These are phyloP conservation scores for Metaphire vulgaris DNA, from an alignment of 1,140 invertebrate genomes.

Conservation along the genomic window DNA sequence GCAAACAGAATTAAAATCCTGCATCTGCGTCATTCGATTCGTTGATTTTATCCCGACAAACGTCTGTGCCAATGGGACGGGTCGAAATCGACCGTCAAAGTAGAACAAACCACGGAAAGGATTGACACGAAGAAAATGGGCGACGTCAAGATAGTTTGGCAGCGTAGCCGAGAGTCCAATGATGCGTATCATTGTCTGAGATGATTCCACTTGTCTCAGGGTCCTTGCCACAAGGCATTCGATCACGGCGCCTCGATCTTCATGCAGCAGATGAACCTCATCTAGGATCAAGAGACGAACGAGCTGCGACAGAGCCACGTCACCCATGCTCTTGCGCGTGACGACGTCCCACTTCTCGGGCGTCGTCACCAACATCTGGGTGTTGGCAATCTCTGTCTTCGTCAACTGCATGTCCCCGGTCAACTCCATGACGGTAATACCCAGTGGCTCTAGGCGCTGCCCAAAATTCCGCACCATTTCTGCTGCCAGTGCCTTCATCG, in stretches of 20 bases:
- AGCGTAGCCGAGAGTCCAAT: slow-evolving; percentile 95
- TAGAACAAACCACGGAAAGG: slow-evolving; percentile 87
- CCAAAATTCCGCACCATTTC: slow-evolving; percentile 96
- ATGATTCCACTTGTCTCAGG: slow-evolving; percentile 84
- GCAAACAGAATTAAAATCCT: slow-evolving; percentile 85
- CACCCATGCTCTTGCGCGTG: slow-evolving; percentile 85
- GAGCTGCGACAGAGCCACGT: slow-evolving; percentile 80
- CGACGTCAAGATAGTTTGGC: slow-evolving; percentile 96
- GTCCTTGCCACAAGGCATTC: slow-evolving; percentile 95
- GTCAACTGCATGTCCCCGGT: slow-evolving; percentile 98
- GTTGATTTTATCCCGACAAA: slow-evolving; percentile 68
- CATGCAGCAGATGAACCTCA: slow-evolving; percentile 95
- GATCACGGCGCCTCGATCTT: slow-evolving; percentile 93
- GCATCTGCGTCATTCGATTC: slow-evolving; percentile 68
- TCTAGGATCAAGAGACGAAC: slow-evolving; percentile 95
- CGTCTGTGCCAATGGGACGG: slow-evolving; percentile 81
- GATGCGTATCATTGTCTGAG: slow-evolving; percentile 93
- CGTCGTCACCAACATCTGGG: slow-evolving; percentile 94
- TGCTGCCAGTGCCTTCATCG: slow-evolving; percentile 97
- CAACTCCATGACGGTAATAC: slow-evolving; percentile 79
- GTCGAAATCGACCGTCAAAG: slow-evolving; percentile 92
- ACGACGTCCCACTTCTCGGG: slow-evolving; percentile 99
- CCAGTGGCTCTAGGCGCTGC: slow-evolving; percentile 67
- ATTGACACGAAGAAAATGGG: slow-evolving; percentile 87
- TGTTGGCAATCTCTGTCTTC: slow-evolving; percentile 86